phyloP scores from a whole-genome alignment of 2,113 vertebrate genomes.

The Tauraco erythrolophus region DNA sequence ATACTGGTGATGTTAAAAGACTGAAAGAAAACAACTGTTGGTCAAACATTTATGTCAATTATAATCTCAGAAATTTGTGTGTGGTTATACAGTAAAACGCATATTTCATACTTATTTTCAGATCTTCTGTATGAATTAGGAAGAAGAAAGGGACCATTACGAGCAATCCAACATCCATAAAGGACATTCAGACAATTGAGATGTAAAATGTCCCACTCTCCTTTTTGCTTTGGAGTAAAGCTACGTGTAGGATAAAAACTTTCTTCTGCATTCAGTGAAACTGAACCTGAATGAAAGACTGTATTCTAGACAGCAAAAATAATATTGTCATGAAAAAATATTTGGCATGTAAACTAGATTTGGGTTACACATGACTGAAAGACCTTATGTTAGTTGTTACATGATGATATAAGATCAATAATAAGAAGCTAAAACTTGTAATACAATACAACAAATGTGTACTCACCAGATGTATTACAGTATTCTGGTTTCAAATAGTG shows the following conservation, averaged over 20 bases:
- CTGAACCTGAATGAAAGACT: neutral
- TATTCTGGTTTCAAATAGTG: neutral
- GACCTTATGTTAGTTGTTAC: neutral
- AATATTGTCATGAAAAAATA: neutral
- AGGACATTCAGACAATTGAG: neutral
- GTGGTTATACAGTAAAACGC: neutral
- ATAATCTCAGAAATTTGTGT: neutral
- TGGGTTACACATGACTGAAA: neutral
- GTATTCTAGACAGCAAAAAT: neutral
- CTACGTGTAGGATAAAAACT: neutral
- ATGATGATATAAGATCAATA: neutral
- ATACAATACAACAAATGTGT: neutral
- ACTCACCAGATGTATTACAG: neutral
- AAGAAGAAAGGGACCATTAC: neutral
- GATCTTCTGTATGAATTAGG: neutral
- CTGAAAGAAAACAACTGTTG: neutral
- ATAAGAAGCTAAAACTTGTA: neutral
- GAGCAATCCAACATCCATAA: neutral
- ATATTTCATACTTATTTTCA: neutral
- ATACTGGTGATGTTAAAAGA: neutral
- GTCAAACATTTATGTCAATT: neutral
- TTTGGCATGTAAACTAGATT: neutral
- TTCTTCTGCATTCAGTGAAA: neutral
- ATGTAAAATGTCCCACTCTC: neutral
- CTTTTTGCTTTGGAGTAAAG: neutral